Conservation (phyloP, 2,113 vertebrate genomes). For the Nothobranchius kuhntae region DNA sequence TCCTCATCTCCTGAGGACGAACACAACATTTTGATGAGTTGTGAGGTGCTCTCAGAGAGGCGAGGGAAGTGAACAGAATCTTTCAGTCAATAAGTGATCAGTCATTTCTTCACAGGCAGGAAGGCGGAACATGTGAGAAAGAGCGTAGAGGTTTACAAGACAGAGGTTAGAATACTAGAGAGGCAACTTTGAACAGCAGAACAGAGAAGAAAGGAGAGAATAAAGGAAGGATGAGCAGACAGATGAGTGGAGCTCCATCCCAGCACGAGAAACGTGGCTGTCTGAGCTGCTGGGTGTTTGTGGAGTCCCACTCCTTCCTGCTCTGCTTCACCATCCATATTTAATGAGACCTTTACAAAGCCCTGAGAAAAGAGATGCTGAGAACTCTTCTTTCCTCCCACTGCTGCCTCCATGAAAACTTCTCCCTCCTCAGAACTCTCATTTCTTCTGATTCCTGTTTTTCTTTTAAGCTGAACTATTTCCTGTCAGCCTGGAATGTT, state of each 20-base stretch:
- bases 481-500: constrained; percentile 5
- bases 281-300: constrained; percentile 50
- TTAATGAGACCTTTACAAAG: constrained; percentile 73
- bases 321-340: constrained; percentile 72
- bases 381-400: constrained; percentile 39
- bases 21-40: constrained; percentile 17
- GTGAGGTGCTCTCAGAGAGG: not conserved
- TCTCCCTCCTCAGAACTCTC: constrained; percentile 13
- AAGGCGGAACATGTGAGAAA: constrained; percentile 2
- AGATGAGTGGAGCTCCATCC: constrained; percentile 12
- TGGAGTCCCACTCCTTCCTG: constrained; percentile 67
- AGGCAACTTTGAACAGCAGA: not conserved
- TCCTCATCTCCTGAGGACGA: constrained; percentile 66
- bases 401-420: constrained; percentile 12
- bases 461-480: constrained; percentile 16
- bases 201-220: not conserved
- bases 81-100: constrained; percentile 16
- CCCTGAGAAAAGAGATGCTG: constrained; percentile 66
- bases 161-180: not conserved
- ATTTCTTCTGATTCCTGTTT: constrained; percentile 1
- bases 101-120: not conserved
- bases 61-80: not conserved
- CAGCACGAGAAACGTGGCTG: constrained; percentile 29
- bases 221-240: not conserved
- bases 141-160: not conserved